Evolutionary conservation across 2,797 vertebrate genomes (phyloP), one percentile per base, ranked within the genome.

Genomic region (Echiichthys vipera): DNA sequence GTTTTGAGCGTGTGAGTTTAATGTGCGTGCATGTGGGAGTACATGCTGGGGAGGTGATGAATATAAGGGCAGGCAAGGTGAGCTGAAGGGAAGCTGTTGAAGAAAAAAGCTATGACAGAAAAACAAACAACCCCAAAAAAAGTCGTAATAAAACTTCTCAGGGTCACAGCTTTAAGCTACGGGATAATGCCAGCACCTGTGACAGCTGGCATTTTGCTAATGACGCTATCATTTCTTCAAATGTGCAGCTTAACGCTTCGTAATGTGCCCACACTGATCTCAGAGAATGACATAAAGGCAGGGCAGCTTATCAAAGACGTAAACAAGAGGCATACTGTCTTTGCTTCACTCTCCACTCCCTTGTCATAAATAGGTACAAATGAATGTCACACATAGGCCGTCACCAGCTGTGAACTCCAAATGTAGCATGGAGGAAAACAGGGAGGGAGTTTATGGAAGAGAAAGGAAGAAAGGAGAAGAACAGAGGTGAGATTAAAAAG

Each of bases 21-120:
- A 17, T 25, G 42, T 68, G 76, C 51, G 73, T 81, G 47, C 53
- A 54, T 54, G 72, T 56, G 49, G 25, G 50, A 59, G 56, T 5
- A 47, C 76, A 77, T 81, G 71, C 65, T 65, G 81, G n/a, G 61
- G 71, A 74, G 66, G 46, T 54, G 77, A 83, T 86, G 58, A 84
- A 86, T 88, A 72, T 70, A 50, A 88, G 87, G 77, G 62, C 81
- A 81, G 78, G 58, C 81, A 90, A 90, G 86, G 90, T 89, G 82
- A 86, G 47, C 75, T 2, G 57, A 80, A 75, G 77, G 75, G 81
- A 71, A 50, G 71, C 59, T 58, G 76, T 55, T 82, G 82, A 83
- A 42, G 74, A 17, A 47, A 49, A 66, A 49, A 71, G 40, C 40
- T 54, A 40, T 71, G 71, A 84, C 82, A 79, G 77, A 72, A 69